Percentiles rank a stretch among this genome's conserved stretches.
Evolutionary conservation across 2,113 vertebrate species (phyloP).

Genomic region (Formicarius rufipectus): DNA sequence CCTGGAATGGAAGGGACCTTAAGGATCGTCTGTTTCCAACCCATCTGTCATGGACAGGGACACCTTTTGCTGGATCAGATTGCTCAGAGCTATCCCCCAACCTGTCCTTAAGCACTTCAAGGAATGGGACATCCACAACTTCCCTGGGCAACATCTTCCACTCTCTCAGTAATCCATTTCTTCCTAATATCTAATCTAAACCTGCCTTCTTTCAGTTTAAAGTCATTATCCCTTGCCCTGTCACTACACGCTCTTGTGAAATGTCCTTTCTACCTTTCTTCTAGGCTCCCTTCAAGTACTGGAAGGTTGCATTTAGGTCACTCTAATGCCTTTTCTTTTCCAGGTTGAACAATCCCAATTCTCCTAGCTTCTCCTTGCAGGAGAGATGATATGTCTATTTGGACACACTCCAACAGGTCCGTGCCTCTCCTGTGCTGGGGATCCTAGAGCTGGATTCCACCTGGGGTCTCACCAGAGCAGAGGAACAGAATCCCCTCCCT

Average conservation of each 20-base stretch:
- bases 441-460: background rate
- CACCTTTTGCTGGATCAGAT: background rate
- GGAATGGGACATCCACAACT: background rate
- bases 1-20: background rate
- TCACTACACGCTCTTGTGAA: background rate
- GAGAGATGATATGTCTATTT: background rate
- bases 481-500: rapidly evolving
- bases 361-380: background rate
- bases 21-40: background rate
- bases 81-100: background rate
- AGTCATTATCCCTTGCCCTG: background rate
- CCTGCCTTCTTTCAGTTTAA: background rate
- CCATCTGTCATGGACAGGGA: background rate
- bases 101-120: background rate
- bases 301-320: background rate
- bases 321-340: background rate
- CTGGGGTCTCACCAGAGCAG: background rate
- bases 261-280: background rate
- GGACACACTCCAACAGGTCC: rapidly evolving
- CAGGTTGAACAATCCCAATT: background rate
- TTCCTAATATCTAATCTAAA: background rate
- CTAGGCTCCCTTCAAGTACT: background rate
- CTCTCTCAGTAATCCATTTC: background rate
- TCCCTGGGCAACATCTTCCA: background rate
- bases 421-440: background rate